These are phyloP conservation scores for Cataglyphis livida DNA, from an alignment of 2,888 invertebrate species.

Conservation along the genomic window DNA sequence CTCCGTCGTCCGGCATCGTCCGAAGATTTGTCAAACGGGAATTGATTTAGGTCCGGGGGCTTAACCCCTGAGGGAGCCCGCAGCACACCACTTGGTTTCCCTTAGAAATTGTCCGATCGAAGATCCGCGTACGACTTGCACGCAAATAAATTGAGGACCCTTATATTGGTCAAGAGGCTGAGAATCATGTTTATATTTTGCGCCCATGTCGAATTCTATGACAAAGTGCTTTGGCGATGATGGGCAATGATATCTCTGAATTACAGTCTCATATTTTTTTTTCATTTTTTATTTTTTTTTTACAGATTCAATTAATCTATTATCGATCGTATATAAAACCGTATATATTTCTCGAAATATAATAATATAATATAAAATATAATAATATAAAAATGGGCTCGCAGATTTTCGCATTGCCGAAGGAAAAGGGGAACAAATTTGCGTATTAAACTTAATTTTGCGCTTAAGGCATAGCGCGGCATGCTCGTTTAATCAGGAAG, in stretches of 20 bases:
- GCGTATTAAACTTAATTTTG: conserved; percentile 23
- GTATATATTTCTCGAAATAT: not conserved
- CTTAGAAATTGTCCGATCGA: conserved; percentile 70
- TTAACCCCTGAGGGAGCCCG: conserved; percentile 77
- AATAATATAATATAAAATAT: not conserved
- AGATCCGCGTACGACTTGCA: conserved; percentile 59
- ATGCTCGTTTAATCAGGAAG: conserved; percentile 59
- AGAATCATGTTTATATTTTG: conserved; percentile 58
- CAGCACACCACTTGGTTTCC: conserved; percentile 67
- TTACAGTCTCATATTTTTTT: not conserved
- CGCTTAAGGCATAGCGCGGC: conserved; percentile 20
- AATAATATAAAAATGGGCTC: not conserved
- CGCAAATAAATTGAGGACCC: conserved; percentile 71
- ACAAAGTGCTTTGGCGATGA: conserved; percentile 21
- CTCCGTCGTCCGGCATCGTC: conserved; percentile 74
- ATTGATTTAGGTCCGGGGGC: conserved; percentile 80
- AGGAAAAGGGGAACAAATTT: not conserved
- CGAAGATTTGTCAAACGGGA: conserved; percentile 81
- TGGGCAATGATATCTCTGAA: not conserved
- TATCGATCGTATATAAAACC: not conserved
- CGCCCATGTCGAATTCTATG: conserved; percentile 6
- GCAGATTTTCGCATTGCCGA: not conserved
- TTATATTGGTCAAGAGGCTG: conserved; percentile 63
- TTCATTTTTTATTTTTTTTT: not conserved
- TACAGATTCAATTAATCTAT: not conserved